Evolutionary conservation across 2,797 vertebrate genomes (phyloP).

Genomic region (Enteromius paludinosus): DNA sequence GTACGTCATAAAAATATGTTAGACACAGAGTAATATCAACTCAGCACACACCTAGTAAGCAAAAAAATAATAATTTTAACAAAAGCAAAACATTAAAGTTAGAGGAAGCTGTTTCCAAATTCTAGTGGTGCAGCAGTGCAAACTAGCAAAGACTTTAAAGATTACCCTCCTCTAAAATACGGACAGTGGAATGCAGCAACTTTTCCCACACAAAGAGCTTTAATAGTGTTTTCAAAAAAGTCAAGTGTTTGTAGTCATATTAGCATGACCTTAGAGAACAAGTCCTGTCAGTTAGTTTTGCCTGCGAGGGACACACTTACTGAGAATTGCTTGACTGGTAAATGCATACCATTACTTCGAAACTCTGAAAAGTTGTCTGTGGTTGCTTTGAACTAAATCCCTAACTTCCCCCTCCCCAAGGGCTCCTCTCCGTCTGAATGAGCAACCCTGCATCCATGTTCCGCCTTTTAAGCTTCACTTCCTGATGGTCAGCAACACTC

Average conservation of each 20-base stretch:
- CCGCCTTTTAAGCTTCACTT: conserved; percentile 48
- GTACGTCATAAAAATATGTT: background rate
- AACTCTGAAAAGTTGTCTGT: conserved; percentile 28
- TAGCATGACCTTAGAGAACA: conserved; percentile 6
- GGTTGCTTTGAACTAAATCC: conserved; percentile 44
- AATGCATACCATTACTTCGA: conserved; percentile 25
- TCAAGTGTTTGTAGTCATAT: conserved; percentile 17
- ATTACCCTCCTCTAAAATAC: background rate
- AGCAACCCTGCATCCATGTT: conserved; percentile 27
- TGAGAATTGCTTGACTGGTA: conserved; percentile 31
- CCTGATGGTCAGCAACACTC: conserved; percentile 50
- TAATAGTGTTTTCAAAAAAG: background rate
- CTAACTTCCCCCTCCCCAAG: conserved; percentile 34
- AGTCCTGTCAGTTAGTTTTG: conserved; percentile 14
- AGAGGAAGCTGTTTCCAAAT: background rate
- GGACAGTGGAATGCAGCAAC: background rate
- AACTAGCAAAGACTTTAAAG: background rate
- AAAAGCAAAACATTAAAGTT: conserved; percentile 16
- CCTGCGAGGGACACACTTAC: background rate
- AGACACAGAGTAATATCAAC: too few relatives aligned
- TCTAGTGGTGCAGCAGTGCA: background rate
- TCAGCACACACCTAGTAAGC: conserved; percentile 32
- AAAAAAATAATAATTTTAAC: conserved; percentile 20
- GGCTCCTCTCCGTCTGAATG: conserved; percentile 41
- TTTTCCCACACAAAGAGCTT: conserved; percentile 2